Base-by-base conservation (phyloP, 2,888 invertebrate genomes). In the Marasmarcha lunaedactyla region DNA sequence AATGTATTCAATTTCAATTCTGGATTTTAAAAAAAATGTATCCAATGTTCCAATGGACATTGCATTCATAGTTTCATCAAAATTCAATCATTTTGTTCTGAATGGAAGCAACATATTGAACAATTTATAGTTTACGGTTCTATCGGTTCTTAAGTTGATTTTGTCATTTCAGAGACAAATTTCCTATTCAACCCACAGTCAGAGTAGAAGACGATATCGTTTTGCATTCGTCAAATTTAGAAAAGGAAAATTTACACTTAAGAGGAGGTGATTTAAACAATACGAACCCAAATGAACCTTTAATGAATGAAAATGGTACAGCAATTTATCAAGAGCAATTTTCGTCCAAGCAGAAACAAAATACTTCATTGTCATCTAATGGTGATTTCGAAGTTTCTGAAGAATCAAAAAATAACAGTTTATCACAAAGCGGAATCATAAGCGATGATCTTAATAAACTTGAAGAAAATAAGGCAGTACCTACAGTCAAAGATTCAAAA, bases 91-190 rank as follows among this genome's bases (percentile, higher is more conserved):
- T n/a, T 9, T 7, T 27, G 14, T 12, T 34, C 12, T 15, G 27
- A 11, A 38, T 20, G 7, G 20, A 7, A 5, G n/a, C 20, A 20
- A 5, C 20, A 20, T n/a, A n/a, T n/a, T n/a, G n/a, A 20, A 20
- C 20, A 5, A 5, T 20, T 20, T 5, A 20, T 20, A 20, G 7
- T 20, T 20, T 20, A 20, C 20, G 7, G 7, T 30, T 7, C 30
- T 10, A 38, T 15, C 34, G 33, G 20, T 34, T 35, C 26, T 39
- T 14, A 37, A 36, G 20, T 36, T 37, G 14, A 12, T 4, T 41
- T 41, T 39, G 42, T 7, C 27, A 38, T 67, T 57, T 1, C 52
- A 71, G 71, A 44, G 63, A 63, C 4, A 60, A 59, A 39, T 71
- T 65, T 42, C 49, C 63, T 6, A 49, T 51, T 6, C 47, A 55